These are phyloP conservation scores for Cantharis flavilabris DNA, from an alignment of 2,888 invertebrate species.

Conservation along the genomic window DNA sequence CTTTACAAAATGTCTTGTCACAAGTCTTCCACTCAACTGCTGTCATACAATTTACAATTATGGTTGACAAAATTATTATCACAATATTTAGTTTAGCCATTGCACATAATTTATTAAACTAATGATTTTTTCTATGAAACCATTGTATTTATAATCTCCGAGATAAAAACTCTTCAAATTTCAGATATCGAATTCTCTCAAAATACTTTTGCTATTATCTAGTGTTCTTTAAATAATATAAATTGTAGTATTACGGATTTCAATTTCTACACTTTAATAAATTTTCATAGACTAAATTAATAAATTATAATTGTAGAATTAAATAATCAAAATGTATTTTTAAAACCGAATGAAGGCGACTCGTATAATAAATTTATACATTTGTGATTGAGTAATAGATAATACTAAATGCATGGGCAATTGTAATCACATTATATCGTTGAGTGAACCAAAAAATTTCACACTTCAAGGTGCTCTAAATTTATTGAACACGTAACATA, in stretches of 20 bases:
- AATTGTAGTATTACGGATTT: background rate
- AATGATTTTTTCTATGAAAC: background rate
- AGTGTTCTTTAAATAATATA: background rate
- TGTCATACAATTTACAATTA: background rate
- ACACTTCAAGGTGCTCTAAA: background rate
- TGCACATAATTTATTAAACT: background rate
- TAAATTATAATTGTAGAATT: background rate
- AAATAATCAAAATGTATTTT: background rate
- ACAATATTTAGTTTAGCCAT: background rate
- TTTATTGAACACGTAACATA: no score
- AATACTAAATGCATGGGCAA: background rate
- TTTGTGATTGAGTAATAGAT: background rate
- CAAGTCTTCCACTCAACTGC: slow-evolving; percentile 9
- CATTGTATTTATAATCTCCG: background rate
- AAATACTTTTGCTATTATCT: background rate
- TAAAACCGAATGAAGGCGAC: background rate
- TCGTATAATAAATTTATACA: background rate
- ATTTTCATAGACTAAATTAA: background rate
- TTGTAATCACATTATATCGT: background rate
- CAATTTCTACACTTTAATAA: background rate
- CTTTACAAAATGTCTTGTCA: slow-evolving; percentile 14
- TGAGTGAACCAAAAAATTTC: background rate
- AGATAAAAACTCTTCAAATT: background rate
- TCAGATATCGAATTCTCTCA: background rate
- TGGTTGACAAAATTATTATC: background rate